Conservation (phyloP, 2,797 vertebrate species). For the Oceanodroma leucorhoa region DNA sequence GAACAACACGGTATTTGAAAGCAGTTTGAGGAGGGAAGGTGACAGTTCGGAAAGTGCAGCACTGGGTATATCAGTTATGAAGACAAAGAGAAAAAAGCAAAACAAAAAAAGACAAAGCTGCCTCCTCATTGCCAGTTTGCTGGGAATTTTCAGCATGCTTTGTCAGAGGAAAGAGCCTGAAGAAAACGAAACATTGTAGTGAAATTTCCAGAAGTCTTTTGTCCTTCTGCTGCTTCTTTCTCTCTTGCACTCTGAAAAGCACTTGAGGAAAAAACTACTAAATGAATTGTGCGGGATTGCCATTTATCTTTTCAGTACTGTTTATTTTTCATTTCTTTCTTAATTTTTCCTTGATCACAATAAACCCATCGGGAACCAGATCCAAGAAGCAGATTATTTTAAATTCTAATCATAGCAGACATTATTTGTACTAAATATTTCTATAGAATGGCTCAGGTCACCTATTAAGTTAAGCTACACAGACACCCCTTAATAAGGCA, state of each 20-base stretch:
- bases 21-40: neutral
- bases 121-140: neutral
- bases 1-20: neutral
- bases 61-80: neutral
- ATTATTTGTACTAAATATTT: neutral
- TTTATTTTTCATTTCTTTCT: neutral
- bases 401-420: neutral
- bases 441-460: neutral
- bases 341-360: neutral
- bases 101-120: constrained; percentile 28
- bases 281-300: neutral
- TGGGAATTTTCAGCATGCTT: neutral
- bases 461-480: neutral
- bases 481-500: neutral
- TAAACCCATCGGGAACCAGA: neutral
- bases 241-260: neutral
- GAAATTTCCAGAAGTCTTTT: constrained; percentile 16
- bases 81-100: constrained; percentile 16
- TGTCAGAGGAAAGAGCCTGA: neutral
- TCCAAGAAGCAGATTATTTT: neutral
- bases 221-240: neutral
- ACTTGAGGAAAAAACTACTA: neutral
- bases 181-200: neutral
- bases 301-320: neutral
- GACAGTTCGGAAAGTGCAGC: neutral